phyloP scores from a whole-genome alignment of 2,113 vertebrate genomes.

The Ammodramus savannarum region DNA sequence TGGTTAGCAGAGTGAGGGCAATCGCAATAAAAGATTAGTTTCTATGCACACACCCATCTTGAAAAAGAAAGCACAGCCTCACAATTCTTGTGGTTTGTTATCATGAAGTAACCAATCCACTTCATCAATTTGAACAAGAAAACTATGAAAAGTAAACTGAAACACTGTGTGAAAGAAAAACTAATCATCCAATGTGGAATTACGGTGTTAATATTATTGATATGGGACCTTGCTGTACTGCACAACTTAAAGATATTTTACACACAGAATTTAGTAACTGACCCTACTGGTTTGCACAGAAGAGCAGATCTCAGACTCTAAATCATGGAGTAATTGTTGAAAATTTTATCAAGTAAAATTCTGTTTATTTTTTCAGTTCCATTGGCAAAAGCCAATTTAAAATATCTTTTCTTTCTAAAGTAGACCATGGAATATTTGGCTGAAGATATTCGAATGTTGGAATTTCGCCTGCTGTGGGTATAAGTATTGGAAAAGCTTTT shows the following conservation, averaged over 20 bases:
- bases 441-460: background rate
- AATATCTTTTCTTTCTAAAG: background rate
- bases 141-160: background rate
- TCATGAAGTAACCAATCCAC: background rate
- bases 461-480: background rate
- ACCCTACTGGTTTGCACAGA: background rate
- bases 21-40: background rate
- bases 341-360: background rate
- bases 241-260: background rate
- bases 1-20: background rate
- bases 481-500: background rate
- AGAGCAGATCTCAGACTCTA: background rate
- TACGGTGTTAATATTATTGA: background rate
- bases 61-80: background rate
- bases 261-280: background rate
- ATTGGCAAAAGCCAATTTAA: background rate
- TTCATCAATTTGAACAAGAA: background rate
- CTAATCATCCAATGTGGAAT: background rate
- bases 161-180: background rate
- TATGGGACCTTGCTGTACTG: background rate
- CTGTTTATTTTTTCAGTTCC: background rate
- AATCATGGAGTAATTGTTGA: background rate
- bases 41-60: background rate
- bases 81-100: background rate
- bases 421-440: background rate